These are phyloP conservation scores for Anthoptus insignis DNA, from an alignment of 2,888 invertebrate species.

Conservation along the genomic window DNA sequence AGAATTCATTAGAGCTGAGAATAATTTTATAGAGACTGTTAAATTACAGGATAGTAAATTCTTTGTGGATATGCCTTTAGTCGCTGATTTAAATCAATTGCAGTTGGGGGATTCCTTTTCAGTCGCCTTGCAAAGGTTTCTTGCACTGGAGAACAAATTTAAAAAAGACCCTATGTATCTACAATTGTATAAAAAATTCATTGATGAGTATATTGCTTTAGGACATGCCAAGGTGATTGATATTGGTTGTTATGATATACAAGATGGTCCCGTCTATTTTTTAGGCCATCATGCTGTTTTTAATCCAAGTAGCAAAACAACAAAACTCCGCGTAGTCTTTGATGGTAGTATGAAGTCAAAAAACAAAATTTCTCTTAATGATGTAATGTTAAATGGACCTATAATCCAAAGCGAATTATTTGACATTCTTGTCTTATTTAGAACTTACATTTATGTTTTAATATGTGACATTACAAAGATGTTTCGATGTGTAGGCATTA, in stretches of 20 bases:
- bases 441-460: too few species aligned
- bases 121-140: slow-evolving; percentile 40
- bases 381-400: slow-evolving; percentile 35
- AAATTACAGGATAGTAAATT: too few species aligned
- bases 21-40: too few species aligned
- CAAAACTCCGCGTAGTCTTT: slow-evolving; percentile 24
- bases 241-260: slow-evolving; percentile 2
- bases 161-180: background rate
- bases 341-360: slow-evolving; percentile 24
- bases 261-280: slow-evolving; percentile 11
- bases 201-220: slow-evolving; percentile 24
- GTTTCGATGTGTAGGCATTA: too few species aligned
- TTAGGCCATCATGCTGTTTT: slow-evolving; percentile 20
- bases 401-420: slow-evolving; percentile 42
- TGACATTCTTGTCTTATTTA: slow-evolving; percentile 43
- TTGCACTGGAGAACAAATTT: slow-evolving; percentile 4
- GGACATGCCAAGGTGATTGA: slow-evolving; percentile 26
- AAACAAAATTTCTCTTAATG: slow-evolving; percentile 36
- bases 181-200: slow-evolving; percentile 26
- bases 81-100: slow-evolving; percentile 15
- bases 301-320: slow-evolving; percentile 12
- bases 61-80: slow-evolving; percentile 11
- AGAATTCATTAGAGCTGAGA: too few species aligned
- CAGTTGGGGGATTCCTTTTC: slow-evolving; percentile 43
- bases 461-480: too few species aligned